Percentiles rank a stretch among this genome's conserved stretches.
Conservation (phyloP, 1,140 invertebrate species). For the Heliconius himera region DNA sequence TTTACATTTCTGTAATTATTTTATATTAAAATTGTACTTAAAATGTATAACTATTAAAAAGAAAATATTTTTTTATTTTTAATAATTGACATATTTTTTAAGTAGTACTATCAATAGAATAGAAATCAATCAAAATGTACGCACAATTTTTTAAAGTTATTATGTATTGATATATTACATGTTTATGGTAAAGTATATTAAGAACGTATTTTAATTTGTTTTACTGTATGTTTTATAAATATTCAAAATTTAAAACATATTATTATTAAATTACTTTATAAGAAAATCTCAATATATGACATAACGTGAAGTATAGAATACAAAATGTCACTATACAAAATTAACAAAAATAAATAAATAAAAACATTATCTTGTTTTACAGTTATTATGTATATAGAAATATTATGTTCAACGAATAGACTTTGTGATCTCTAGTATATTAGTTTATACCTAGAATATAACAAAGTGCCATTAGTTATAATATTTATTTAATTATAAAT, state of each 20-base stretch:
- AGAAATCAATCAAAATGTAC: background rate
- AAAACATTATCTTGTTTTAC: no score
- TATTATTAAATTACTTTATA: no score
- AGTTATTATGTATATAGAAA: conserved; percentile 2
- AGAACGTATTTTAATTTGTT: background rate
- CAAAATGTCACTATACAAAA: background rate
- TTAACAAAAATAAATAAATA: no score
- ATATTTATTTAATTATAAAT: background rate
- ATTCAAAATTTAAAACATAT: no score
- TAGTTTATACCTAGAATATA: background rate
- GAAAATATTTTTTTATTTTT: background rate
- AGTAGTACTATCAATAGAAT: background rate
- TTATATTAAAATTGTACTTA: background rate
- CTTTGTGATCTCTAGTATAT: conserved; percentile 1
- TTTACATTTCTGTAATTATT: background rate
- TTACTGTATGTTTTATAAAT: background rate
- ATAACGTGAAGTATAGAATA: background rate
- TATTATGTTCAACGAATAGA: background rate
- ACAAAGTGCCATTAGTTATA: conserved; percentile 14
- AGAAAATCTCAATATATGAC: no score
- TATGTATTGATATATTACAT: background rate
- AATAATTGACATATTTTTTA: background rate
- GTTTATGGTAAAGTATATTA: background rate
- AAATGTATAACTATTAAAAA: background rate
- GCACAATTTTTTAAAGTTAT: background rate